Conservation (phyloP, 2,113 vertebrate species). For the Aphelocoma coerulescens region DNA sequence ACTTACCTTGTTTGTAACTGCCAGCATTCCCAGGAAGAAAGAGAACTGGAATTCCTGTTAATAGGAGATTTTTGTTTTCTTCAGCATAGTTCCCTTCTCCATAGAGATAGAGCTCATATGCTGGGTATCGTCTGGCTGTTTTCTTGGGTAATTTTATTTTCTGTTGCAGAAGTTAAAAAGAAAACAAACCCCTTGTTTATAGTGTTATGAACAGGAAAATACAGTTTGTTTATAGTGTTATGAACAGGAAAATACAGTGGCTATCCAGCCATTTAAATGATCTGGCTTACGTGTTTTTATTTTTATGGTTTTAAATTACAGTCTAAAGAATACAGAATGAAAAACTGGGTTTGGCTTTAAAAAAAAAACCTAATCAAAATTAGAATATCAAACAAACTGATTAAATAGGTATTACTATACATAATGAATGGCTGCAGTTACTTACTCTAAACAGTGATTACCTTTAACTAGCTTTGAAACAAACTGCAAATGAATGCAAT, state of each 20-base stretch:
- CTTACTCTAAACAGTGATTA: not conserved
- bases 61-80: conserved; percentile 83
- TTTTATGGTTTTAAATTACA: not conserved
- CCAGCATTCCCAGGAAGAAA: conserved; percentile 97
- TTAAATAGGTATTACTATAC: not conserved
- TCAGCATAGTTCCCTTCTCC: conserved; percentile 90
- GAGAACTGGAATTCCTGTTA: conserved; percentile 92
- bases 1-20: conserved; percentile 94
- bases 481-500: not conserved
- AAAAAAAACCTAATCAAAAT: not conserved
- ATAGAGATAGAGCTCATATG: conserved; percentile 93
- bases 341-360: not conserved
- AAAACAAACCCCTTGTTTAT: not conserved
- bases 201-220: not conserved
- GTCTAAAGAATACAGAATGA: not conserved
- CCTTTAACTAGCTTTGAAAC: not conserved
- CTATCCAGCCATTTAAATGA: not conserved
- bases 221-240: not conserved
- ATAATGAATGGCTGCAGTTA: not conserved
- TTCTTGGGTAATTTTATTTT: conserved; percentile 88
- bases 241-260: not conserved
- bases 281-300: not conserved
- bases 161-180: conserved; percentile 63
- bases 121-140: conserved; percentile 82
- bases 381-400: not conserved